phyloP scores from a whole-genome alignment of 2,113 vertebrate genomes.

The Periophthalmus modestus region DNA sequence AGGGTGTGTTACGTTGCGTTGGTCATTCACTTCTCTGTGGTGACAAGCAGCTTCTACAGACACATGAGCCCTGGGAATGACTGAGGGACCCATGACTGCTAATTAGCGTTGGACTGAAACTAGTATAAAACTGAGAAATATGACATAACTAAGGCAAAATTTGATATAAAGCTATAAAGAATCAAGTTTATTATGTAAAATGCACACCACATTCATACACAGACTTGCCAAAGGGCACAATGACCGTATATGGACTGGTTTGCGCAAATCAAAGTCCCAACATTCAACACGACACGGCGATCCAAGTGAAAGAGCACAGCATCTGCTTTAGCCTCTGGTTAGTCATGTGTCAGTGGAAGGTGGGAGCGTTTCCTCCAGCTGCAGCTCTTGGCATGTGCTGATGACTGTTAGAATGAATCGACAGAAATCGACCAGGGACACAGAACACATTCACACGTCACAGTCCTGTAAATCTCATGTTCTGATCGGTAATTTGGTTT shows the following conservation, averaged over 20 bases:
- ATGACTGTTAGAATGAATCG: slow-evolving; percentile 43
- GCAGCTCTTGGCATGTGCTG: slow-evolving; percentile 41
- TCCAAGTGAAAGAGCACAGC: neutral
- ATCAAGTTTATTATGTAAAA: no score
- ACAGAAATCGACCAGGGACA: slow-evolving; percentile 27
- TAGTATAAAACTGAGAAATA: no score
- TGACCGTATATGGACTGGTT: neutral
- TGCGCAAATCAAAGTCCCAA: neutral
- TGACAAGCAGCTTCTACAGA: neutral
- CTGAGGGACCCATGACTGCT: neutral
- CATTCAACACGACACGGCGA: neutral
- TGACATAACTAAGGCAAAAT: no score
- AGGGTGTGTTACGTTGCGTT: neutral
- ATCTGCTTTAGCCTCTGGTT: neutral
- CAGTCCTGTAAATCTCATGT: slow-evolving; percentile 29
- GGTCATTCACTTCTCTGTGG: neutral
- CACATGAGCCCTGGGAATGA: neutral
- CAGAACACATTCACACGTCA: slow-evolving; percentile 24
- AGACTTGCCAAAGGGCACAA: no score
- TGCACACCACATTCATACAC: no score
- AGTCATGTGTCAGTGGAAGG: slow-evolving; percentile 13
- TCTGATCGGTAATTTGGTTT: slow-evolving; percentile 57
- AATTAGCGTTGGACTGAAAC: no score
- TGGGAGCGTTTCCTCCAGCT: slow-evolving; percentile 32
- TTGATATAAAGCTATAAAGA: no score